A percentile compares a stretch with the other conserved stretches of the same genome.
These are phyloP conservation scores for Phrynocephalus forsythii DNA, from an alignment of 2,797 vertebrate genomes.

Conservation along the genomic window DNA sequence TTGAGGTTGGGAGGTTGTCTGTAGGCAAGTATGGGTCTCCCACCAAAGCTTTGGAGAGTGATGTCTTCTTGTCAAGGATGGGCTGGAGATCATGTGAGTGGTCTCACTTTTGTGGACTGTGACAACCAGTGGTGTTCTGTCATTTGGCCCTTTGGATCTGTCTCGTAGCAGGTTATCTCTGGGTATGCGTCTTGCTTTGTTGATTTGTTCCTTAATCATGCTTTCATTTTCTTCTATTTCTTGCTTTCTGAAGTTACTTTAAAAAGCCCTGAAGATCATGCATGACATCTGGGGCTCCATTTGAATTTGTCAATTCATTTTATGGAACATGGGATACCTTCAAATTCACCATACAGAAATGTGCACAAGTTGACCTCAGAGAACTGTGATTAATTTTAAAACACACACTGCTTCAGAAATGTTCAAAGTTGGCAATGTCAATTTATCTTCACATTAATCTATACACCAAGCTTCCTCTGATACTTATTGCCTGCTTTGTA, in stretches of 20 bases:
- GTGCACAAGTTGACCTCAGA: neutral
- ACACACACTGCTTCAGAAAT: neutral
- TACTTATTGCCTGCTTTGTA: conserved; percentile 20
- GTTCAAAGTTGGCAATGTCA: conserved; percentile 24
- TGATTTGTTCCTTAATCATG: too few species aligned
- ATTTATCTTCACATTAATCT: conserved; percentile 15
- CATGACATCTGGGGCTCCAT: conserved; percentile 20
- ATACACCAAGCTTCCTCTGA: neutral
- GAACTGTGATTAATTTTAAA: conserved; percentile 34
- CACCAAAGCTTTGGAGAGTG: too few species aligned
- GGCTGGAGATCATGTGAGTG: too few species aligned
- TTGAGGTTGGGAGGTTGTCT: too few species aligned
- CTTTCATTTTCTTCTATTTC: conserved; percentile 23
- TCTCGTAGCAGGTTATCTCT: too few species aligned
- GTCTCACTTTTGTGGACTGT: too few species aligned
- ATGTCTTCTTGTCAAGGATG: too few species aligned
- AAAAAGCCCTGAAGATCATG: conserved; percentile 34
- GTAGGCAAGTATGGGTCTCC: too few species aligned
- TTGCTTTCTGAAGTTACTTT: neutral
- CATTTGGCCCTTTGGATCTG: too few species aligned
- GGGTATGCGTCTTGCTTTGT: too few species aligned
- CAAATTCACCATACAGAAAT: neutral
- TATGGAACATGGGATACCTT: conserved; percentile 32
- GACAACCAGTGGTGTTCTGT: too few species aligned
- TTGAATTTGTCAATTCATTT: conserved; percentile 36